Conservation (phyloP, 2,888 invertebrate species). For the Coenonympha arcania region DNA sequence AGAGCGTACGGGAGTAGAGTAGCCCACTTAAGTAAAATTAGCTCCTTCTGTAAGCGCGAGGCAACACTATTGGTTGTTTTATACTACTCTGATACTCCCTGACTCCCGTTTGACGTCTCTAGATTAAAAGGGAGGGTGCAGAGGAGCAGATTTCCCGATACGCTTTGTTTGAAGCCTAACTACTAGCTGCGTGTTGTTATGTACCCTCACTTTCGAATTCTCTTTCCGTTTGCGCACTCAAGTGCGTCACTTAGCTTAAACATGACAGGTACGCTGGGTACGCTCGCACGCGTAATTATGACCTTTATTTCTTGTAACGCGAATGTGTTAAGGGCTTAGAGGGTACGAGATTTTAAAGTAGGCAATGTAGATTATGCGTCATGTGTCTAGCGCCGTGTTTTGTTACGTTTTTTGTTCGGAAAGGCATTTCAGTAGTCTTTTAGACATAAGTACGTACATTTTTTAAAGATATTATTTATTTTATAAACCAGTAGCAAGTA, state of each 20-base stretch:
- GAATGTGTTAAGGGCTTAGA: conserved; percentile 7
- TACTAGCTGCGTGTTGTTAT: conserved; percentile 24
- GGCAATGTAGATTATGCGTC: conserved; percentile 2
- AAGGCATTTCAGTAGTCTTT: no score
- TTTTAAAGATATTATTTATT: no score
- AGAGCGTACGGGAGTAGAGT: conserved; percentile 48
- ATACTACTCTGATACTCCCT: conserved; percentile 56
- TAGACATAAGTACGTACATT: no score
- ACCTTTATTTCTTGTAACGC: conserved; percentile 21
- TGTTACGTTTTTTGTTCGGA: not conserved
- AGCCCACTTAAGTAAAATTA: conserved; percentile 74
- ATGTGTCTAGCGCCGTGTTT: not conserved
- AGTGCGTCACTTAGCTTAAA: conserved; percentile 29
- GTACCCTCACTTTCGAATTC: conserved; percentile 30
- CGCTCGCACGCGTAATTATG: conserved; percentile 19
- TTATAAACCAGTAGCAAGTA: no score
- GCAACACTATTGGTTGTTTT: conserved; percentile 71
- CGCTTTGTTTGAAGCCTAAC: conserved; percentile 37
- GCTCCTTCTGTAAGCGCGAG: conserved; percentile 69
- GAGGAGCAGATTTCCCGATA: conserved; percentile 44
- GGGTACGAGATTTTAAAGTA: conserved; percentile 7
- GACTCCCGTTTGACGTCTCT: conserved; percentile 48
- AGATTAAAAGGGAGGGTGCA: conserved; percentile 56
- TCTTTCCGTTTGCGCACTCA: conserved; percentile 31
- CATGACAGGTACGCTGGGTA: conserved; percentile 21